A percentile compares a stretch with the other conserved stretches of the same genome.
phyloP scores from a whole-genome alignment of 2,113 vertebrate species.

The Phodopus roborovskii region DNA sequence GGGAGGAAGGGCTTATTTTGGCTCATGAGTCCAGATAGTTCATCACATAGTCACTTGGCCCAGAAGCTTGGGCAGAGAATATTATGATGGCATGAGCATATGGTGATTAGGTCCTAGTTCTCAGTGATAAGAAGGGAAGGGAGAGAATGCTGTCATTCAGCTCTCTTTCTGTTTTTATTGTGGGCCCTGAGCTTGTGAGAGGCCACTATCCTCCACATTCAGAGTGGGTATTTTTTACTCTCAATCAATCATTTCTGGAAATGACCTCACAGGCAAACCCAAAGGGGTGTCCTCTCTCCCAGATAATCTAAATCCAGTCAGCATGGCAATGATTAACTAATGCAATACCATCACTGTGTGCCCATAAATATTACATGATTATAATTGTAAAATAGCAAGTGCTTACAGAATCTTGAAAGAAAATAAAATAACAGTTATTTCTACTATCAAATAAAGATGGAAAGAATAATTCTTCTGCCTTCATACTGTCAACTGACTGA shows the following conservation, averaged over 20 bases:
- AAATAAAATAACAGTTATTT: not conserved
- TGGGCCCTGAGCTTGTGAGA: not conserved
- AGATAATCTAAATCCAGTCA: not conserved
- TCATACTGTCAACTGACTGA: not conserved
- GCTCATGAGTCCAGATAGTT: not conserved
- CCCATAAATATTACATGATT: not conserved
- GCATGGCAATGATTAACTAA: not conserved
- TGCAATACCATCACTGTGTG: not conserved
- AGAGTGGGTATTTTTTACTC: not conserved
- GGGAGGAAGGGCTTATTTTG: not conserved
- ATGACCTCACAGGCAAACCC: not conserved
- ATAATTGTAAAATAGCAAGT: constrained; percentile 4
- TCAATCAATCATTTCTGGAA: not conserved
- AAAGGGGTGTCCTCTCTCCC: not conserved
- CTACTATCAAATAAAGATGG: not conserved
- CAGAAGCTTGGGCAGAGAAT: not conserved
- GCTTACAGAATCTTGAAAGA: not conserved
- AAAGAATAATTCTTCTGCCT: not conserved
- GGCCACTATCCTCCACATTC: not conserved
- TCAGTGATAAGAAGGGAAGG: not conserved
- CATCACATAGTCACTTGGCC: not conserved
- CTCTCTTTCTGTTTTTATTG: not conserved
- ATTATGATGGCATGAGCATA: not conserved
- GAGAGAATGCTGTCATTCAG: not conserved
- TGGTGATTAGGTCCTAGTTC: not conserved